Evolutionary conservation across 2,797 vertebrate species (phyloP).

Genomic region (Huso huso): DNA sequence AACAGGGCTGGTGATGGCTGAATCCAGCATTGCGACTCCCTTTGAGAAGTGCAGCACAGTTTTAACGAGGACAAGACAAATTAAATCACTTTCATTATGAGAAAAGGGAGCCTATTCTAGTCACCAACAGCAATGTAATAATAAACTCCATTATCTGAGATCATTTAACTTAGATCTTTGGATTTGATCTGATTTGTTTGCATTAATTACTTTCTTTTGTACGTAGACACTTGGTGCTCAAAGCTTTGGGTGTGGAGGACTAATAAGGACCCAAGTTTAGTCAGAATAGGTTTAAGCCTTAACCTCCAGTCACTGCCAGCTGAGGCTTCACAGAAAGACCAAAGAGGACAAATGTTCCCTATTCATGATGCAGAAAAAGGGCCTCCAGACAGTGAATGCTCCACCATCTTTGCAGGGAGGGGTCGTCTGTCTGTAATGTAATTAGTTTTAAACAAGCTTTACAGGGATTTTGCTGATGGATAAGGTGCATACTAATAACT

Average conservation of each 20-base stretch:
- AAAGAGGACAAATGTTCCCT: conserved; percentile 67
- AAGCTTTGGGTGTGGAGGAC: conserved; percentile 62
- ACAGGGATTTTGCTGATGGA: too few relatives aligned
- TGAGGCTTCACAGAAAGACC: conserved; percentile 69
- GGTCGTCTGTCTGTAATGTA: conserved; percentile 8
- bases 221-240: conserved; percentile 74
- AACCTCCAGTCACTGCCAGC: conserved; percentile 75
- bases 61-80: conserved; percentile 56
- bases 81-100: conserved; percentile 87
- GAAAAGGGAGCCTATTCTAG: conserved; percentile 76
- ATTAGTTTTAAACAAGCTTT: conserved; percentile 8
- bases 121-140: conserved; percentile 12
- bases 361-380: conserved; percentile 52
- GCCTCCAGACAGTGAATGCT: conserved; percentile 16
- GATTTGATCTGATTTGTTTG: conserved; percentile 93
- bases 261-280: too few relatives aligned
- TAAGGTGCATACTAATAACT: too few relatives aligned
- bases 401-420: conserved; percentile 15
- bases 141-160: too few relatives aligned
- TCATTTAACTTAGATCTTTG: conserved; percentile 71
- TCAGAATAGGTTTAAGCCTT: conserved; percentile 29
- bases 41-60: conserved; percentile 38
- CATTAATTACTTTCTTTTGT: conserved; percentile 88
- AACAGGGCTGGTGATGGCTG: too few relatives aligned
- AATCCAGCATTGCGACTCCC: too few relatives aligned